Base-by-base conservation (phyloP, 2,888 invertebrate genomes). In the Nomada hirtipes region DNA sequence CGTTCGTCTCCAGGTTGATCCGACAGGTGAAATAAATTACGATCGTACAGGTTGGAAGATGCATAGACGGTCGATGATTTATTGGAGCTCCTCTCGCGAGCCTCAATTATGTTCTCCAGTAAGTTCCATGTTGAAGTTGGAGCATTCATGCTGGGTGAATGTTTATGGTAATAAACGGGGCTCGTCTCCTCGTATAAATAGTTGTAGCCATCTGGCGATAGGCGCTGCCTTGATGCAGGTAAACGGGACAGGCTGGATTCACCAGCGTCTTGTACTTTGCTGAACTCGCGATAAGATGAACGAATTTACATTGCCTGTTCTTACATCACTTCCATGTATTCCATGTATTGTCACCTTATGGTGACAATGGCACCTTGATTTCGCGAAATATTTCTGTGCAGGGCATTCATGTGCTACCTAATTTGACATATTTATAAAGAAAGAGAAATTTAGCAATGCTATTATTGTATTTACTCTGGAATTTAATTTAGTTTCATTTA, bases 101-200 rank as follows among this genome's bases (percentile, higher is more conserved):
- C 42, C 15, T 10, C 36, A 36, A 36, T 36, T 9, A 36, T 36
- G 36, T 36, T 36, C 7, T 7, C 36, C 36, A 36, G 4, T 36
- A 36, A 36, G 36, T 78, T 67, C 75, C 65, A 50, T 64, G 61
- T 44, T 29, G 29, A 36, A 75, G 52, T 36, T 18, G 23, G 13
- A 55, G 11, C 78, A 23, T 36, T 60, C 61, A 20, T 26, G 71
- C 29, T 26, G n/a, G 18, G 61, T 59, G 52, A 77, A 63, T 60
- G 77, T 77, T 81, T 81, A 72, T 50, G 53, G 50, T 47, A 67
- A 71, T 74, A 71, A 84, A 74, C 60, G 47, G 11, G 26, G 50
- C 52, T 81, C 64, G 52, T 68, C 70, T 15, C 42, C 7, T 52
- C 47, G 64, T 59, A 55, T 69, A 70, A 75, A 79, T 64, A 64